Percentiles rank a stretch among this genome's conserved stretches.
Conservation (phyloP, 2,797 vertebrate species). For the Triplophysa bombifrons region DNA sequence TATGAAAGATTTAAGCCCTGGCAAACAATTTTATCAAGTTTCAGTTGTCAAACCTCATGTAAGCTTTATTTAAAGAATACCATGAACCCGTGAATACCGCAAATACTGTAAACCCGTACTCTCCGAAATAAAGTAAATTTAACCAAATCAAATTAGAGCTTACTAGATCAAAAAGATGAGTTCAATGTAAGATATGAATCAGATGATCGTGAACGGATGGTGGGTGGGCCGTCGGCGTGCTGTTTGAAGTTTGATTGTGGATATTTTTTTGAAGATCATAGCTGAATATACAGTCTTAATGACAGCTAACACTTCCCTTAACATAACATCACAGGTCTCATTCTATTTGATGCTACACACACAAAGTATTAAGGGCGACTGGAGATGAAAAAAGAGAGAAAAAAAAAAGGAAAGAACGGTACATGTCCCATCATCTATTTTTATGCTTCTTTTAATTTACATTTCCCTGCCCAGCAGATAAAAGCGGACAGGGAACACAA, state of each 20-base stretch:
- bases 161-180: not conserved
- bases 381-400: slow-evolving; percentile 7
- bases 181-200: not conserved
- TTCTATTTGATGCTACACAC: slow-evolving; percentile 50
- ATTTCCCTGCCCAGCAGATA: slow-evolving; percentile 80
- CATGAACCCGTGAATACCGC: too few species aligned
- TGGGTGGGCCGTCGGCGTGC: not conserved
- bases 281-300: slow-evolving; percentile 45
- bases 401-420: slow-evolving; percentile 63
- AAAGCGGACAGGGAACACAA: slow-evolving; percentile 82
- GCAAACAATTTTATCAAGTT: too few species aligned
- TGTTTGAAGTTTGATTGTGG: slow-evolving; percentile 4
- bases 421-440: slow-evolving; percentile 85
- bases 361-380: slow-evolving; percentile 18
- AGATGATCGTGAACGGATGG: not conserved
- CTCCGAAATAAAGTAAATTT: not conserved
- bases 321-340: slow-evolving; percentile 51
- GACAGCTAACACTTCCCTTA: slow-evolving; percentile 51
- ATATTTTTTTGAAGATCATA: slow-evolving; percentile 45
- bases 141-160: not conserved
- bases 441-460: slow-evolving; percentile 84
- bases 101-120: not conserved
- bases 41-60: not conserved
- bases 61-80: not conserved
- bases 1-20: too few species aligned